These are phyloP conservation scores for Eupithecia pulchellata DNA, from an alignment of 2,888 invertebrate genomes.

Conservation along the genomic window DNA sequence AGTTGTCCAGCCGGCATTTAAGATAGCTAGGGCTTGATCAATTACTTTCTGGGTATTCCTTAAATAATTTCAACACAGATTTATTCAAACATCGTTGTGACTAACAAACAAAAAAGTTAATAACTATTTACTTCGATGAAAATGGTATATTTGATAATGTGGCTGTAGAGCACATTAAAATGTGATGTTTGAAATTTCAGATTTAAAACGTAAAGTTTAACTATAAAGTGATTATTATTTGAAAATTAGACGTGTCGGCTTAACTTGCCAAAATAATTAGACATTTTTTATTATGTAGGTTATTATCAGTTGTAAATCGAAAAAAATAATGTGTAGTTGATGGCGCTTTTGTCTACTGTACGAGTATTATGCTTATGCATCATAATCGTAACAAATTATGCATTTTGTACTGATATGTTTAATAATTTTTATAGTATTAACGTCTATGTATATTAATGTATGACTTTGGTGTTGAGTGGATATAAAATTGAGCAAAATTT, in stretches of 20 bases:
- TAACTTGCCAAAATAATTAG: background rate
- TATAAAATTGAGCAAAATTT: constrained; percentile 84
- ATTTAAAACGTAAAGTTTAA: background rate
- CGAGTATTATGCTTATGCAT: too few relatives aligned
- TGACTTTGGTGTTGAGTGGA: constrained; percentile 85
- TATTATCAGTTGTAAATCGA: background rate
- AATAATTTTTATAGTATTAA: constrained; percentile 70
- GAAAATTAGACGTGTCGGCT: background rate
- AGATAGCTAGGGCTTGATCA: background rate
- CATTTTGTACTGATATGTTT: constrained; percentile 81
- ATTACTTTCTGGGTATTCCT: background rate
- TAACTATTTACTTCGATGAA: background rate
- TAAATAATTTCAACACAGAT: background rate
- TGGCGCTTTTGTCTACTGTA: constrained; percentile 17
- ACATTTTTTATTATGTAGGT: background rate
- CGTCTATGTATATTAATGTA: constrained; percentile 37
- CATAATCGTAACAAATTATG: constrained; percentile 65
- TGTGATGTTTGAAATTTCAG: background rate
- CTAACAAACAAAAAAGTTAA: background rate
- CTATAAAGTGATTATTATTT: background rate
- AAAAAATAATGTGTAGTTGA: background rate
- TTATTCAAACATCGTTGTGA: background rate
- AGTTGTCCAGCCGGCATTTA: background rate
- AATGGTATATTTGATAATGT: background rate
- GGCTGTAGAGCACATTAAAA: background rate